Percentiles rank a stretch among this genome's conserved stretches.
phyloP scores from a whole-genome alignment of 2,888 invertebrate genomes.

The Craniophora ligustri region DNA sequence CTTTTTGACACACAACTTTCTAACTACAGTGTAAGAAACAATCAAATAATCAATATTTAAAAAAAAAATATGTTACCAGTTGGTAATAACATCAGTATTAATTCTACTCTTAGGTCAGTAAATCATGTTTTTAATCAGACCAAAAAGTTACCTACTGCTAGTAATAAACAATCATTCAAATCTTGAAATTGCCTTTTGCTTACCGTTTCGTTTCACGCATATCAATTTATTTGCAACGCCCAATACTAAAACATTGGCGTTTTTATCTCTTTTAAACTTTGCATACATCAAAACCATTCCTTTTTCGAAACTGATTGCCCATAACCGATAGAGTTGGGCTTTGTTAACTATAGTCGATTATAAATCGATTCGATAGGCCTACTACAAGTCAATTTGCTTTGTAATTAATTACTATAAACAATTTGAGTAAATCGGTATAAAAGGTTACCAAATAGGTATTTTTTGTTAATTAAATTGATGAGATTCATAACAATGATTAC shows the following conservation, averaged over 20 bases:
- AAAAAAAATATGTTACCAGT: too few species aligned
- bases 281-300: slow-evolving; percentile 60
- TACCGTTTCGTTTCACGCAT: slow-evolving; percentile 48
- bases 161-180: slow-evolving; percentile 10
- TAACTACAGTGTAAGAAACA: too few species aligned
- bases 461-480: too few species aligned
- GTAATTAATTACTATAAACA: slow-evolving; percentile 26
- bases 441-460: background rate
- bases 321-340: slow-evolving; percentile 47
- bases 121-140: background rate
- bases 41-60: too few species aligned
- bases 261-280: slow-evolving; percentile 52
- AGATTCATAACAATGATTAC: too few species aligned
- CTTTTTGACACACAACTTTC: too few species aligned
- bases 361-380: slow-evolving; percentile 25
- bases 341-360: slow-evolving; percentile 27
- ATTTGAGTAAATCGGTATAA: too few species aligned
- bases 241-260: slow-evolving; percentile 58
- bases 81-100: too few species aligned
- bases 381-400: slow-evolving; percentile 22
- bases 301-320: slow-evolving; percentile 59
- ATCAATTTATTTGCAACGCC: slow-evolving; percentile 64
- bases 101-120: background rate
- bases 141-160: too few species aligned
- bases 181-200: slow-evolving; percentile 25